Evolutionary conservation across 2,797 vertebrate species (phyloP).

Genomic region (Adrianichthys oophorus): DNA sequence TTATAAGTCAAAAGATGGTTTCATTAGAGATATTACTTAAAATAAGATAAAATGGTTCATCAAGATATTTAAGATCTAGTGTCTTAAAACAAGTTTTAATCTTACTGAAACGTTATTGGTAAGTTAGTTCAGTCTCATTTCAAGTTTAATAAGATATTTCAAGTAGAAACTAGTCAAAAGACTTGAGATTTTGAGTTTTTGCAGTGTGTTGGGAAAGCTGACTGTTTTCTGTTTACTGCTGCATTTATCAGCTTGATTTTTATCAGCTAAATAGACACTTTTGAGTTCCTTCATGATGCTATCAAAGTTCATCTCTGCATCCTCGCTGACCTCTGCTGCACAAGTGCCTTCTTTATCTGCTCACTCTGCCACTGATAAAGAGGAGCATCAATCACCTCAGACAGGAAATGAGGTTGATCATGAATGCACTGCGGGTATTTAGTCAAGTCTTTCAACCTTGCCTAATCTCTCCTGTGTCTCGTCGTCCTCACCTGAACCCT

Average conservation of each 20-base stretch:
- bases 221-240: neutral
- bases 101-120: too few relatives aligned
- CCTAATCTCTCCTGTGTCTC: slow-evolving; percentile 45
- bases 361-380: slow-evolving; percentile 27
- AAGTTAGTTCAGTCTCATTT: too few relatives aligned
- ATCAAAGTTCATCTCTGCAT: neutral
- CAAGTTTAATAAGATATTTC: too few relatives aligned
- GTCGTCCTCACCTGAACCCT: slow-evolving; percentile 17
- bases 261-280: slow-evolving; percentile 7
- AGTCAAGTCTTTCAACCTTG: slow-evolving; percentile 29
- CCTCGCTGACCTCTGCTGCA: slow-evolving; percentile 27
- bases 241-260: neutral
- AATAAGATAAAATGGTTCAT: too few relatives aligned
- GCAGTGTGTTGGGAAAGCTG: too few relatives aligned
- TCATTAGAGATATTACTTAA: too few relatives aligned
- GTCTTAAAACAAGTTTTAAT: too few relatives aligned
- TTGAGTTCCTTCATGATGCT: neutral
- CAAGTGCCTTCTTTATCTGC: slow-evolving; percentile 18
- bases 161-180: too few relatives aligned
- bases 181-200: too few relatives aligned
- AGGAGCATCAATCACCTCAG: slow-evolving; percentile 32
- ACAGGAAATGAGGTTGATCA: slow-evolving; percentile 40
- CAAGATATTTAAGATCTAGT: too few relatives aligned
- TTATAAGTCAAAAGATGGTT: too few relatives aligned
- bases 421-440: slow-evolving; percentile 39